Evolutionary conservation across 2,888 invertebrate species (phyloP).

Genomic region (Seira ritae): DNA sequence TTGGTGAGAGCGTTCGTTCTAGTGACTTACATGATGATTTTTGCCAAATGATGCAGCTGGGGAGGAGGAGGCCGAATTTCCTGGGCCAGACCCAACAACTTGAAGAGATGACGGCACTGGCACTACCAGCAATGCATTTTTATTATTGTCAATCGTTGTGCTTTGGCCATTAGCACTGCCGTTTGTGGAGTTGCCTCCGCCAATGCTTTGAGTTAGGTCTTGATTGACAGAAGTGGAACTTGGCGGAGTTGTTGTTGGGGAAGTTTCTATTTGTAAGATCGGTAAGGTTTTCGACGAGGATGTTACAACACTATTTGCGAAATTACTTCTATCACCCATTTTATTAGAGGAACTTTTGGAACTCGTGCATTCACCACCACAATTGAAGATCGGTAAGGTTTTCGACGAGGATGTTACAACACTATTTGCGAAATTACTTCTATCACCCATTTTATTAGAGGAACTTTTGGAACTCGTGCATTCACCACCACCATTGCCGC

Average conservation of each 20-base stretch:
- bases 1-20: too few relatives aligned
- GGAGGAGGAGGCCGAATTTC: constrained; percentile 44
- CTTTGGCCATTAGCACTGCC: constrained; percentile 18
- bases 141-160: constrained; percentile 3
- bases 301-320: too few relatives aligned
- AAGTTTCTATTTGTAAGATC: background rate
- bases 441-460: constrained; percentile 25
- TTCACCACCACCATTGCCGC: too few relatives aligned
- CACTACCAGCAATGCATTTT: background rate
- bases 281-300: constrained; percentile 8
- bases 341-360: constrained; percentile 29
- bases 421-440: too few relatives aligned
- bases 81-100: constrained; percentile 61
- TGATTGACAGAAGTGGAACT: constrained; percentile 60
- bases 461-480: constrained; percentile 31
- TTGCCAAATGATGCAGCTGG: constrained; percentile 49
- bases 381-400: too few relatives aligned
- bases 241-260: constrained; percentile 35
- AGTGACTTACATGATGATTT: constrained; percentile 54
- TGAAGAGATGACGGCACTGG: constrained; percentile 11
- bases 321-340: constrained; percentile 20
- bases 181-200: background rate
- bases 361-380: constrained; percentile 23
- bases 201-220: constrained; percentile 50
- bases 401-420: too few relatives aligned